These are phyloP conservation scores for Synaphobranchus kaupii DNA, from an alignment of 2,797 vertebrate genomes.

Conservation along the genomic window DNA sequence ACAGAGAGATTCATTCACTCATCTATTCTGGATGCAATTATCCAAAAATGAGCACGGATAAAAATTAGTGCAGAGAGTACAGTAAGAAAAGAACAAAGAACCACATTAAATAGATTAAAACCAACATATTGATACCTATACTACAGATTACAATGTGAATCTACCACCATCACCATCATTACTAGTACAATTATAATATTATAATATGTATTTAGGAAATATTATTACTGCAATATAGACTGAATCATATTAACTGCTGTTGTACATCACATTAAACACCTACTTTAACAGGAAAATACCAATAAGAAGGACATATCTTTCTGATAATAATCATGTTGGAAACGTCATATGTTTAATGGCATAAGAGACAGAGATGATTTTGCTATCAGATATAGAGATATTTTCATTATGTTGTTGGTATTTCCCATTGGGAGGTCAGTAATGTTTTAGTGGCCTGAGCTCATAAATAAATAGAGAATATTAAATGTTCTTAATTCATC, in stretches of 20 bases:
- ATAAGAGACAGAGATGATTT: no score
- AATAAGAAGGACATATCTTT: no score
- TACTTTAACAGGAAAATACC: no score
- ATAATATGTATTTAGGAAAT: no score
- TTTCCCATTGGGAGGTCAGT: background rate
- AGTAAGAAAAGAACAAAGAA: background rate
- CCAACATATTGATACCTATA: background rate
- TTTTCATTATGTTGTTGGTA: background rate
- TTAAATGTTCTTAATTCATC: background rate
- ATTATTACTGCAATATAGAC: no score
- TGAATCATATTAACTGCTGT: no score
- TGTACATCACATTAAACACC: no score
- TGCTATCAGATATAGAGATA: no score
- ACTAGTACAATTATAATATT: background rate
- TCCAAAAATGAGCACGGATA: background rate
- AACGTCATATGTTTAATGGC: no score
- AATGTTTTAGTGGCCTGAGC: background rate
- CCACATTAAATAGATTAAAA: no score
- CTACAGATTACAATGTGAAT: background rate
- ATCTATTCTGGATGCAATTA: constrained; percentile 17
- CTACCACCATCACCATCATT: background rate
- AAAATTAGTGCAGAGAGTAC: constrained; percentile 6
- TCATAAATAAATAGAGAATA: background rate
- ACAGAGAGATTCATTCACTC: constrained; percentile 1
- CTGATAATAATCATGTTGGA: no score